Conservation (phyloP, 2,113 vertebrate species). For the Ophiodon elongatus region DNA sequence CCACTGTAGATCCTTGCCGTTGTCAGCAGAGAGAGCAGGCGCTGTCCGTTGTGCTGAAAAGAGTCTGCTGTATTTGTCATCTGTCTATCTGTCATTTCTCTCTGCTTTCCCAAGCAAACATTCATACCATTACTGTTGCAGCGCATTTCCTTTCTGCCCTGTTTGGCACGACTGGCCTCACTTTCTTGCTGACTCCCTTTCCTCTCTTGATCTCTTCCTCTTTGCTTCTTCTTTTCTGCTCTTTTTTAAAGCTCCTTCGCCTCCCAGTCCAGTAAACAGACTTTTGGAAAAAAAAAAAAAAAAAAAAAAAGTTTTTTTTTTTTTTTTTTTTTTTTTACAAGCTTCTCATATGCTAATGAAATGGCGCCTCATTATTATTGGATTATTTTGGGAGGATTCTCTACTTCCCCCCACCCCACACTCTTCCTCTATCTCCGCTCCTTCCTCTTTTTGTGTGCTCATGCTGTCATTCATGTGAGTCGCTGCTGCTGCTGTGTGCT, state of each 20-base stretch:
- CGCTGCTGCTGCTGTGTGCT: conserved; percentile 13
- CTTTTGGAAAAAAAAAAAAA: conserved; percentile 42
- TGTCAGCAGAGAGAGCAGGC: conserved; percentile 59
- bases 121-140: conserved; percentile 14
- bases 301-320: conserved; percentile 23
- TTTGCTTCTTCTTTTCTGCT: conserved; percentile 4
- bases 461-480: conserved; percentile 48
- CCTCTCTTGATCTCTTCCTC: conserved; percentile 25
- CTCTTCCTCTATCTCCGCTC: conserved; percentile 10
- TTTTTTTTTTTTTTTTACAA: background rate
- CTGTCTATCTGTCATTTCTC: conserved; percentile 36
- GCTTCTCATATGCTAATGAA: conserved; percentile 50
- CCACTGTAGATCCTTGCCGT: conserved; percentile 11
- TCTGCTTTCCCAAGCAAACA: conserved; percentile 28
- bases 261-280: conserved; percentile 48
- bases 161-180: conserved; percentile 40
- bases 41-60: conserved; percentile 79
- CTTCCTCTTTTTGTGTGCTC: conserved; percentile 9
- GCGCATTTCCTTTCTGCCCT: conserved; percentile 9
- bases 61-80: conserved; percentile 22
- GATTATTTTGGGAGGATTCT: conserved; percentile 50
- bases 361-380: conserved; percentile 43
- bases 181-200: conserved; percentile 11
- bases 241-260: conserved; percentile 35
- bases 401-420: background rate